These are phyloP conservation scores for Puffinus mauretanicus DNA, from an alignment of 2,113 vertebrate genomes.

Conservation along the genomic window DNA sequence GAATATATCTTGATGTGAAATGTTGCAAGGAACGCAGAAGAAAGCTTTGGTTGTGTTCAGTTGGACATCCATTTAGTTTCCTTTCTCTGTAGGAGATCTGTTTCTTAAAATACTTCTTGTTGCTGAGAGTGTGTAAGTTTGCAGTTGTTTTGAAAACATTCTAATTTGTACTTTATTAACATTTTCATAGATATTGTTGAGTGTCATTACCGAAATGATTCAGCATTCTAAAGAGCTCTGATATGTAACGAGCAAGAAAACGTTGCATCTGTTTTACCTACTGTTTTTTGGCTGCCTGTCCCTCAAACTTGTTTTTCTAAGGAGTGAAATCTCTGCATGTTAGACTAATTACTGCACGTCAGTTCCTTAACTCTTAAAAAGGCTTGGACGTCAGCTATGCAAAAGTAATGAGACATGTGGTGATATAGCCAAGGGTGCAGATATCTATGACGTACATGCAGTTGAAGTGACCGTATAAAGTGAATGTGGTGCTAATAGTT, in stretches of 20 bases:
- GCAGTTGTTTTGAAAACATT: not conserved
- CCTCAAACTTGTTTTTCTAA: conserved; percentile 11
- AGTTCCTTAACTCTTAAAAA: not conserved
- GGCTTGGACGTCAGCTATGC: not conserved
- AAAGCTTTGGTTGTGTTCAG: not conserved
- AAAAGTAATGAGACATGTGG: not conserved
- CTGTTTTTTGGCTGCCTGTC: not conserved
- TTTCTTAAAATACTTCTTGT: not conserved
- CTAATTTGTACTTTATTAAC: not conserved
- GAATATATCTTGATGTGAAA: not conserved
- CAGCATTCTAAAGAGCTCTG: not conserved
- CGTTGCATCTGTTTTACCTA: not conserved
- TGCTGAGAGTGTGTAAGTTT: not conserved
- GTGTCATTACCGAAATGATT: not conserved
- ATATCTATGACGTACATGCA: not conserved
- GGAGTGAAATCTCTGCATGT: not conserved
- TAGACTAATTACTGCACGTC: not conserved
- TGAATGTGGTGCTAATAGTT: not conserved
- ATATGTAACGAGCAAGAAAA: not conserved
- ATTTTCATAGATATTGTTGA: not conserved
- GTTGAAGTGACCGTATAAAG: not conserved
- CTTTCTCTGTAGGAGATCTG: not conserved
- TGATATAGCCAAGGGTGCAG: not conserved
- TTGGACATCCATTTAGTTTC: not conserved
- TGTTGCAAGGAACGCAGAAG: not conserved